Evolutionary conservation across 2,797 vertebrate species (phyloP), one percentile per base, ranked within the genome.

Genomic region (Molossus molossus): DNA sequence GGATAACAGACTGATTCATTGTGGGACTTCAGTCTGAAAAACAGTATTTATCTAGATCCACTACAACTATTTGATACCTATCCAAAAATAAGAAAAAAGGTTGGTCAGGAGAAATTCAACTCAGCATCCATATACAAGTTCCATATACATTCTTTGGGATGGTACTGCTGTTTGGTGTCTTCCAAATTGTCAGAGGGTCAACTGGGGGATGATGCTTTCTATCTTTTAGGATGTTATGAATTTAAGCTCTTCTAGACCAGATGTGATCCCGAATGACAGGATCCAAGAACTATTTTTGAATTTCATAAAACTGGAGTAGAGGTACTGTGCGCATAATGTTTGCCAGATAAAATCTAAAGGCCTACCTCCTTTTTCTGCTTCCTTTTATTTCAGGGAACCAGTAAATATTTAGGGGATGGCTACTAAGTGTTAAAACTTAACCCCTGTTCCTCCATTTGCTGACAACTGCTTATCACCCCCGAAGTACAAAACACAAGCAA

Each of bases 1-100:
- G 33, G 87, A 4, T 62, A 87, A 91, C 20, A 84, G 37, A 75
- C 55, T 50, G 48, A 87, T 67, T 93, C 27, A 40, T 37, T 91
- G 81, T 33, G 87, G 40, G 57, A 81, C 53, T 79, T 70, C 18
- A 65, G 40, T 75, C 69, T 87, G 72, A 84, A 93, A 93, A 84
- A 70, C 33, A 58, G 6, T 84, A 67, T 48, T 58, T 95, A 62
- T 62, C 81, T 55, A 84, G 67, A 84, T 33, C 12, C 37, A 48
- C 55, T 94, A 67, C 0, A 93, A 65, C 65, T 95, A 79, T 91
- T 60, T 84, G 70, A 81, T 90, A 90, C 82, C 55, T 87, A 81
- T 67, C 72, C 72, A 53, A 93, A 97, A 93, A 62, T 18, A 72
- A 86, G 62, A 69, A 60, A 62, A 72, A 75, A 67, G 33, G 37